These are phyloP conservation scores for Bruchidius siliquastri DNA, from an alignment of 2,888 invertebrate genomes.

Conservation along the genomic window DNA sequence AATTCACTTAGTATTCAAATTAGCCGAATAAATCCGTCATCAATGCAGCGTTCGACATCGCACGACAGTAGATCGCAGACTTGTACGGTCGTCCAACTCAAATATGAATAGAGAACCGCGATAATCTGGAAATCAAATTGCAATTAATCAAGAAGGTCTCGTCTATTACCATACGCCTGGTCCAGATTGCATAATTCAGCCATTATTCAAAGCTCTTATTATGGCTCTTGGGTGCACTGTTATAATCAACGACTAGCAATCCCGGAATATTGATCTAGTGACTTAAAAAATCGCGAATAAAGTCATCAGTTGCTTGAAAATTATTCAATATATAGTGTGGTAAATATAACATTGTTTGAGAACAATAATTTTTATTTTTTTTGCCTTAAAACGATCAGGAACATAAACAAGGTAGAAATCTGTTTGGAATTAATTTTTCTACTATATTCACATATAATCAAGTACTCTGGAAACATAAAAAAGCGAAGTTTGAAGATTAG, in stretches of 20 bases:
- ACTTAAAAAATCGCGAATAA: too few species aligned
- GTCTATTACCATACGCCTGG: constrained; percentile 40
- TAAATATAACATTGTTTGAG: too few species aligned
- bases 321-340: too few species aligned
- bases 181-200: constrained; percentile 41
- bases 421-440: too few species aligned
- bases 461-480: too few species aligned
- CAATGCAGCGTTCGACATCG: not conserved
- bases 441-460: too few species aligned
- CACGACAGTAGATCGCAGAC: not conserved
- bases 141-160: constrained; percentile 43
- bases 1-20: not conserved
- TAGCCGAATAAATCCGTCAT: not conserved
- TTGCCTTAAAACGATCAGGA: too few species aligned
- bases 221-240: not conserved
- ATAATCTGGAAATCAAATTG: constrained; percentile 46
- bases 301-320: too few species aligned
- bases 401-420: too few species aligned
- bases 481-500: too few species aligned
- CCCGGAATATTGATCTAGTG: not conserved
- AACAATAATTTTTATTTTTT: too few species aligned
- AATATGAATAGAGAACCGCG: constrained; percentile 33
- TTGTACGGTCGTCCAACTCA: constrained; percentile 23
- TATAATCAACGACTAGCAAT: not conserved
- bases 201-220: constrained; percentile 36